Base-by-base conservation (phyloP, 2,113 vertebrate genomes). In the Potamarius usumacintae region DNA sequence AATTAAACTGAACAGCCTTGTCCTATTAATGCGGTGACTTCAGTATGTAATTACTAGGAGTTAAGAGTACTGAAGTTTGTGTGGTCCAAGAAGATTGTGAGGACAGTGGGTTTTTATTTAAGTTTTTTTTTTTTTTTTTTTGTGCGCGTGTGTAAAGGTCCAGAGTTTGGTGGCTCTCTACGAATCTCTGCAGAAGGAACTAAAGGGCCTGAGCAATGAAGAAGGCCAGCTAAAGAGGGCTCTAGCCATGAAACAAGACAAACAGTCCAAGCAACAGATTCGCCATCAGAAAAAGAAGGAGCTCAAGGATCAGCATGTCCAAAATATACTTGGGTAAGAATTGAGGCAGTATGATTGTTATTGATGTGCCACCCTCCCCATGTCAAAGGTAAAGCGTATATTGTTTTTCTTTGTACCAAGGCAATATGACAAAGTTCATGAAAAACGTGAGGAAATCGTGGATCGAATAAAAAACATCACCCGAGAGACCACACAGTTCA, bases 371-470 rank as follows among this genome's bases (percentile, higher is more conserved):
- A 4, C 42, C 42, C 42, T 42, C 42, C 42, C 42, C 42, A 4
- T 42, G 42, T 42, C 42, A 42, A 62, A 69, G 3, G 11, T 82
- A 1, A 34, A 50, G 22, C 15, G 74, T 34, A 25, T 27, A 17
- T 71, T 42, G 7, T 9, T 80, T 52, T 22, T 8, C 82, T 0
- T 87, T 62, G 15, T 86, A 0, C 89, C 18, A 55, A 96, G 95
- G 74, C 90, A 95, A 86, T 96, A 92, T 76, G 92, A 95, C 89
- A 93, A 95, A 81, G 93, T 95, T 76, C 93, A 94, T 14, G 92
- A 94, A 78, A 96, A 96, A 83, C 93, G 94, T 0, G 94, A 96
- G 74, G 94, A 95, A 76, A 93, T 94, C 86, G 95, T 92, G 0
- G 93, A 94, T 22, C 91, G 91, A 81, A 95, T 96, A 71, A 89